Evolutionary conservation across 2,113 vertebrate genomes (phyloP), one percentile per base, ranked within the genome.

Genomic region (Centrocercus urophasianus): DNA sequence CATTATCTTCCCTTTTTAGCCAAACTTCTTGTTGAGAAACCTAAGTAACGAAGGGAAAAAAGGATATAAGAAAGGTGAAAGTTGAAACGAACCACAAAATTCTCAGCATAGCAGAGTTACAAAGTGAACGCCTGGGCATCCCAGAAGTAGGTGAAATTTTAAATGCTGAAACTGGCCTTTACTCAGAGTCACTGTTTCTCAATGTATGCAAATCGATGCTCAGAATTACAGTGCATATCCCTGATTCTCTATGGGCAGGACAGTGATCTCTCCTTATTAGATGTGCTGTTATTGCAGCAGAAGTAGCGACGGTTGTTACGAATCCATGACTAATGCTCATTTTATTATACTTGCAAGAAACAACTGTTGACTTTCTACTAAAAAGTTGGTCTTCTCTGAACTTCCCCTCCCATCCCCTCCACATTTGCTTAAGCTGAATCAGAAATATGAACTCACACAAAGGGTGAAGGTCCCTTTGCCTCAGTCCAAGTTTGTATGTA

Each of bases 121-220:
- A 67, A 67, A 69, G 38, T 24, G 30, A 54, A 7, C 9, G 34
- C 3, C 47, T 28, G 48, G 77, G 34, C 42, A 34, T 36, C 27
- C 57, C n/a, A 78, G 74, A n/a, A 27, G 32, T 22, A 28, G 17
- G 43, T 27, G 40, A 40, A 56, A 48, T 47, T 47, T 28, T 34
- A 63, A 47, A 76, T 17, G 40, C 25, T 11, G 45, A 34, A 56
- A 4, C 19, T 9, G 38, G 38, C 45, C 11, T 75, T 63, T 34
- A 19, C 22, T 30, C n/a, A 47, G 54, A 50, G 25, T 7, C 8
- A 4, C 79, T 32, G 27, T 7, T 17, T 43, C 10, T 6, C 18
- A 12, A 60, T 24, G 36, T 13, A 38, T 4, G 18, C 0, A 1
- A 61, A 61, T 6, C 5, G 19, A 36, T 13, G 7, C 5, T 24